phyloP scores from a whole-genome alignment of 2,888 invertebrate genomes.

The Axea sp. region DNA sequence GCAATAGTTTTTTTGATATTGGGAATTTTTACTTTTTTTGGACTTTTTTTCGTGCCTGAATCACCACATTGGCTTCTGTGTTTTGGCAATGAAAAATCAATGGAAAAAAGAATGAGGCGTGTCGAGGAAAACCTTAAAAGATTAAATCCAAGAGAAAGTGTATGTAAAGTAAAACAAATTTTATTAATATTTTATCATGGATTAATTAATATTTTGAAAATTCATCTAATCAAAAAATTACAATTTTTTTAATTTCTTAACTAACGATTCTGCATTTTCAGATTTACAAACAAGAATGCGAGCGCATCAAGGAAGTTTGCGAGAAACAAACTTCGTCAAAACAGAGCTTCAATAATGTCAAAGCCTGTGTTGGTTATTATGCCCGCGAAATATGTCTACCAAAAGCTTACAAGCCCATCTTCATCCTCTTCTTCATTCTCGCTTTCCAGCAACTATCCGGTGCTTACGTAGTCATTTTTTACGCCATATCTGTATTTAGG shows the following conservation, averaged over 20 bases:
- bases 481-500: conserved; percentile 81
- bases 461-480: conserved; percentile 82
- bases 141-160: conserved; percentile 75
- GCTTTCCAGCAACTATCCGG: conserved; percentile 82
- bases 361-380: conserved; percentile 66
- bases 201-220: too few relatives aligned
- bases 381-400: conserved; percentile 68
- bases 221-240: too few relatives aligned
- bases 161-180: conserved; percentile 22
- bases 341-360: conserved; percentile 39
- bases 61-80: conserved; percentile 82
- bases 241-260: too few relatives aligned
- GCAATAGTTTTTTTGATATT: conserved; percentile 79
- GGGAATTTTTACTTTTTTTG: conserved; percentile 73
- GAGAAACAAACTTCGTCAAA: conserved; percentile 30
- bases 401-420: conserved; percentile 80
- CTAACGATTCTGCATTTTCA: too few relatives aligned
- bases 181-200: too few relatives aligned
- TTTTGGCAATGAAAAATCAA: conserved; percentile 74
- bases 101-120: conserved; percentile 61
- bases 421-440: conserved; percentile 74
- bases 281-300: conserved; percentile 69
- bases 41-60: conserved; percentile 80
- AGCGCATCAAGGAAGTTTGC: conserved; percentile 65
- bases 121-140: conserved; percentile 79